Percentiles rank a stretch among this genome's conserved stretches.
Evolutionary conservation across 2,797 vertebrate species (phyloP).

Genomic region (Brotogeris chrysoptera): DNA sequence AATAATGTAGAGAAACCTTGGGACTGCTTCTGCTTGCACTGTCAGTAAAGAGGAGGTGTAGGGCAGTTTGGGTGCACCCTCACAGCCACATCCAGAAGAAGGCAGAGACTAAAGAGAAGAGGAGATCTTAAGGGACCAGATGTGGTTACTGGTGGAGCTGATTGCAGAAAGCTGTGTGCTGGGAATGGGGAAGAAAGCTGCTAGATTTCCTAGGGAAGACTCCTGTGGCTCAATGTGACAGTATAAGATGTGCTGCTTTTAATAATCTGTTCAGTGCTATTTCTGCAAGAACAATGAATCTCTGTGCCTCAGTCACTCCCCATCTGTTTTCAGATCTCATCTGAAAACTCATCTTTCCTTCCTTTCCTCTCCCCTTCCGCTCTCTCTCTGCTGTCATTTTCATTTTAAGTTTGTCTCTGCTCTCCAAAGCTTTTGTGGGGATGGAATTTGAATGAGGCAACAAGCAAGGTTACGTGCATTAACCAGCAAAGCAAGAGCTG

Average conservation of each 20-base stretch:
- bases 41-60: not conserved
- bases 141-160: not conserved
- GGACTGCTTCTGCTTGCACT: not conserved
- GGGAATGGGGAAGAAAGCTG: not conserved
- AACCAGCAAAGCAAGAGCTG: not conserved
- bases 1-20: not conserved
- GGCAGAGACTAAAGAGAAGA: not conserved
- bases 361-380: not conserved
- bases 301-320: slow-evolving; percentile 41
- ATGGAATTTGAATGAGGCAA: not conserved
- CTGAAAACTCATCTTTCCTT: slow-evolving; percentile 39
- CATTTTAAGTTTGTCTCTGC: not conserved
- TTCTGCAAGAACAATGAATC: slow-evolving; percentile 54
- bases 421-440: not conserved
- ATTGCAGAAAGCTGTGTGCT: not conserved
- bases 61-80: not conserved
- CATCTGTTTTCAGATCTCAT: slow-evolving; percentile 61
- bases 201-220: slow-evolving; percentile 8
- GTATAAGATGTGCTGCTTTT: slow-evolving; percentile 48
- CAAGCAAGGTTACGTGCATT: not conserved
- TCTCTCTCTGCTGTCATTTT: not conserved
- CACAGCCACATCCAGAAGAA: not conserved
- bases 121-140: not conserved
- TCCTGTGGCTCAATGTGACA: not conserved
- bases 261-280: slow-evolving; percentile 52